Evolutionary conservation across 2,797 vertebrate species (phyloP).

Genomic region (Thaleichthys pacificus): DNA sequence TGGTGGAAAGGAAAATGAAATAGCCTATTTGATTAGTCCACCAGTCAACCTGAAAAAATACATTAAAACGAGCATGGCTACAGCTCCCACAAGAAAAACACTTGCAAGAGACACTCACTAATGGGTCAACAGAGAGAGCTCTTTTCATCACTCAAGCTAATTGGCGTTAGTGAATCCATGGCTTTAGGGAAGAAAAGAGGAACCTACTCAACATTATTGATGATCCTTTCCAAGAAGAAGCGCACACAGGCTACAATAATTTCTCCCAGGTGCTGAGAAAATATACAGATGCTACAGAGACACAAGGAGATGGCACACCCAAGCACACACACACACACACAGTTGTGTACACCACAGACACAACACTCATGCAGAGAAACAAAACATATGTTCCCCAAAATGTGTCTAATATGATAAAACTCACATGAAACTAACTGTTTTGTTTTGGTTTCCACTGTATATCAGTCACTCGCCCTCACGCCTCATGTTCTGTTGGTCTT

Average conservation of each 20-base stretch:
- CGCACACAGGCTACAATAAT: slow-evolving; percentile 15
- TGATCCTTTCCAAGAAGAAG: slow-evolving; percentile 34
- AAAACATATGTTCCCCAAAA: too few species aligned
- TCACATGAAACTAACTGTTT: too few species aligned
- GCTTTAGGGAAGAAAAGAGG: slow-evolving; percentile 57
- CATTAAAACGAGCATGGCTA: slow-evolving; percentile 66
- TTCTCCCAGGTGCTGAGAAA: slow-evolving; percentile 23
- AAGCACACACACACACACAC: not conserved
- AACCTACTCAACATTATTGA: slow-evolving; percentile 60
- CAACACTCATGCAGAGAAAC: slow-evolving; percentile 14
- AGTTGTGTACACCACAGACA: not conserved
- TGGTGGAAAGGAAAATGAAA: slow-evolving; percentile 62
- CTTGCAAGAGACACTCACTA: slow-evolving; percentile 57
- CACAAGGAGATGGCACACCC: not conserved
- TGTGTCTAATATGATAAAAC: too few species aligned
- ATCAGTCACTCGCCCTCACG: slow-evolving; percentile 13
- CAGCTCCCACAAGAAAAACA: slow-evolving; percentile 61
- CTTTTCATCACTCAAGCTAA: slow-evolving; percentile 74
- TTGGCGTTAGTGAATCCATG: slow-evolving; percentile 65
- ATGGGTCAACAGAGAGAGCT: slow-evolving; percentile 66
- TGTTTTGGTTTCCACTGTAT: too few species aligned
- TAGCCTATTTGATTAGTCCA: slow-evolving; percentile 54
- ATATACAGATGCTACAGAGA: slow-evolving; percentile 12
- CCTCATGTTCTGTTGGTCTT: slow-evolving; percentile 8
- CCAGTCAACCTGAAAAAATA: slow-evolving; percentile 56